phyloP scores from a whole-genome alignment of 1,140 invertebrate genomes.

The Dinoponera quadriceps region DNA sequence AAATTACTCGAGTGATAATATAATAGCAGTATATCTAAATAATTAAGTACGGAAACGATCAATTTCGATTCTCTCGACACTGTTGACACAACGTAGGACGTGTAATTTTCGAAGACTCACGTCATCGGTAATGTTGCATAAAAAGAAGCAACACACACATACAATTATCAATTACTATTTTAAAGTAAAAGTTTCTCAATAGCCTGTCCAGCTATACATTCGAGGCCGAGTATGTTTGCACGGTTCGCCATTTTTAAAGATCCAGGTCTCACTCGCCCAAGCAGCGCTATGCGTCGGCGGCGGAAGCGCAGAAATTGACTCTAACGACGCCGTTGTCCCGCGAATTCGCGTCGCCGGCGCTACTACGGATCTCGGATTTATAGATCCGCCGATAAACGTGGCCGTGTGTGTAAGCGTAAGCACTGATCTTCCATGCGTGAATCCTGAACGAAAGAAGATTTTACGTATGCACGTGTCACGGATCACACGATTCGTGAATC shows the following conservation, averaged over 20 bases:
- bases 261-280: background rate
- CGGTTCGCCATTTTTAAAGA: background rate
- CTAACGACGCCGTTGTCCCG: constrained; percentile 41
- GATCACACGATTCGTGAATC: background rate
- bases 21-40: too few relatives aligned
- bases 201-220: constrained; percentile 9
- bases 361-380: constrained; percentile 31
- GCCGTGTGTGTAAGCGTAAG: background rate
- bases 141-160: too few relatives aligned
- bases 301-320: constrained; percentile 44
- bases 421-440: background rate
- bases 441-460: background rate
- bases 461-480: background rate
- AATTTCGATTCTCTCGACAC: too few relatives aligned
- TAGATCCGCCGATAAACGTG: constrained; percentile 33
- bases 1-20: too few relatives aligned
- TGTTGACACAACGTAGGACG: too few relatives aligned
- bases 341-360: constrained; percentile 22
- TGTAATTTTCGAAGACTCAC: too few relatives aligned
- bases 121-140: too few relatives aligned
- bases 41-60: too few relatives aligned
- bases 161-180: constrained; percentile 21
- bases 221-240: background rate
- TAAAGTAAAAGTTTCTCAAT: background rate
- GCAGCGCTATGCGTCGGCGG: background rate